These are phyloP conservation scores for Falco concolor DNA, from an alignment of 2,797 vertebrate genomes.

Conservation along the genomic window DNA sequence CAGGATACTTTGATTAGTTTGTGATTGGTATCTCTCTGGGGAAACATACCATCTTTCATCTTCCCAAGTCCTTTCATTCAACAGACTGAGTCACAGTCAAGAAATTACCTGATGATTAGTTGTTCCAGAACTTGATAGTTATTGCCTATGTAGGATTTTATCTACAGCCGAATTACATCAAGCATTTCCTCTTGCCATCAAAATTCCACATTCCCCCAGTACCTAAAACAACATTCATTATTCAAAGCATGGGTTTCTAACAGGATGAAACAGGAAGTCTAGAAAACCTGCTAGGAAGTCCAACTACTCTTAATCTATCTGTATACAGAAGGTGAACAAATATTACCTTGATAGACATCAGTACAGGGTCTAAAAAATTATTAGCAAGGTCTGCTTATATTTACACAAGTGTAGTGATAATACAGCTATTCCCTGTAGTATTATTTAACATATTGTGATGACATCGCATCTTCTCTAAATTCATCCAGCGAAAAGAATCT, in stretches of 20 bases:
- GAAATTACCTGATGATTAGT: conserved; percentile 21
- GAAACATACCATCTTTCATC: conserved; percentile 15
- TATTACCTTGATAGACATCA: not conserved
- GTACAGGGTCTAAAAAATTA: not conserved
- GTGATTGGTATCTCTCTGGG: conserved; percentile 7
- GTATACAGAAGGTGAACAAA: not conserved
- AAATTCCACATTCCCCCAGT: not conserved
- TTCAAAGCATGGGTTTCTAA: not conserved
- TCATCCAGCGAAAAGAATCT: not conserved
- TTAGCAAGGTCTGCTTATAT: not conserved
- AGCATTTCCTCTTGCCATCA: not conserved
- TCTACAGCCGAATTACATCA: not conserved
- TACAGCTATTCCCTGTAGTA: not conserved
- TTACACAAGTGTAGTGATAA: not conserved
- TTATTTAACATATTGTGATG: not conserved
- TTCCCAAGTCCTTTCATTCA: not conserved
- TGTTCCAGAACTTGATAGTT: not conserved
- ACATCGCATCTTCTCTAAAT: not conserved
- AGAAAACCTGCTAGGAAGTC: not conserved
- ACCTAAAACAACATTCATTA: not conserved
- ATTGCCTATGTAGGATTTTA: not conserved
- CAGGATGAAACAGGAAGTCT: not conserved
- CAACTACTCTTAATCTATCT: not conserved
- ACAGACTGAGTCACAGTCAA: not conserved
- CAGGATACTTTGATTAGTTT: conserved; percentile 13